Conservation (phyloP, 2,888 invertebrate genomes). For the Xestia sexstrigata region DNA sequence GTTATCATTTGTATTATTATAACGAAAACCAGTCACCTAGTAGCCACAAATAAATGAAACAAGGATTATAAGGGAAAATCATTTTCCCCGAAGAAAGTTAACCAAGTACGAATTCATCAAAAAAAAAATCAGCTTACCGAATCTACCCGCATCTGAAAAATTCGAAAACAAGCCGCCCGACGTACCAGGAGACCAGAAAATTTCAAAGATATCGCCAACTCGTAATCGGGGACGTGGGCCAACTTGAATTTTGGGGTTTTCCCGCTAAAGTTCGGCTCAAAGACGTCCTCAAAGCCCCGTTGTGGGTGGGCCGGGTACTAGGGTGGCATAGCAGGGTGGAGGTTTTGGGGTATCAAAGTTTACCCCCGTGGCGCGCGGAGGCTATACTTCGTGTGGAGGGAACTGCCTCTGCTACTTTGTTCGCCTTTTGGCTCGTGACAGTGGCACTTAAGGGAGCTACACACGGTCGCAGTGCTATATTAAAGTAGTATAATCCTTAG, state of each 20-base stretch:
- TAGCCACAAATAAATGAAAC: conserved; percentile 19
- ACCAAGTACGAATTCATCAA: conserved; percentile 31
- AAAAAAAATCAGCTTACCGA: conserved; percentile 39
- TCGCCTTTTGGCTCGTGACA: conserved; percentile 90
- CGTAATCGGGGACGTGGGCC: conserved; percentile 86
- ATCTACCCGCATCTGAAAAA: conserved; percentile 58
- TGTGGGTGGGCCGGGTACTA: conserved; percentile 86
- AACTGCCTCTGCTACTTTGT: conserved; percentile 85
- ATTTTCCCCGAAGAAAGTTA: conserved; percentile 20
- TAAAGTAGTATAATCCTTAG: conserved; percentile 80
- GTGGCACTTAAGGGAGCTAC: conserved; percentile 89
- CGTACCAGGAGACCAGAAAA: conserved; percentile 85
- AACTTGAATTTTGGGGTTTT: conserved; percentile 89
- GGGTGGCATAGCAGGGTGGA: conserved; percentile 81
- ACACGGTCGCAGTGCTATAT: conserved; percentile 82
- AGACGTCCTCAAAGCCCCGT: conserved; percentile 89
- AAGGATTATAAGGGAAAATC: conserved; percentile 3
- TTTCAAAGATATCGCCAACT: conserved; percentile 88
- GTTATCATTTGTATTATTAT: background rate
- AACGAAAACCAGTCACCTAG: background rate
- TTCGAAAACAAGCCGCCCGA: conserved; percentile 49
- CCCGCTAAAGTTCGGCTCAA: conserved; percentile 88
- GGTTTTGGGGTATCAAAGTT: conserved; percentile 88
- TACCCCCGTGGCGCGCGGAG: conserved; percentile 85
- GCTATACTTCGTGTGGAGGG: conserved; percentile 83